Base-by-base conservation (phyloP, 2,888 invertebrate genomes). In the Tetanocera ferruginea region DNA sequence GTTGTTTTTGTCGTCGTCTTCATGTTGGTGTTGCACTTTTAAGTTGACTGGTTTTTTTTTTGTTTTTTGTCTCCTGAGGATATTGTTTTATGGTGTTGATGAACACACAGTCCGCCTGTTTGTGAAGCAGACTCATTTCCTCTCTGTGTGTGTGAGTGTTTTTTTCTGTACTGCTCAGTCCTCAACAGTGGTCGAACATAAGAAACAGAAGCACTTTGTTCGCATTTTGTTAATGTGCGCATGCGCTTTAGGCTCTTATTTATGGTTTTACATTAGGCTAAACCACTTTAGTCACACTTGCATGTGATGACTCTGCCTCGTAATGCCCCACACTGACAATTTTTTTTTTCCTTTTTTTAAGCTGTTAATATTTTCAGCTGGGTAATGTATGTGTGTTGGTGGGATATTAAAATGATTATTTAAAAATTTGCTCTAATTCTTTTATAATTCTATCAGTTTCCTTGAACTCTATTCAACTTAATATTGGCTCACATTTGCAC, bases 221-320 rank as follows among this genome's bases (percentile, higher is more conserved):
- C 82, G 82, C 83, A 86, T 85, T 87, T 85, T 83, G 85, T 85
- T 84, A 85, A 85, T 87, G 86, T 85, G 83, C 81, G 80, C 72
- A 75, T 81, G 82, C 79, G 78, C 78, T 71, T 57, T 75, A 37
- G 75, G 66, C 67, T 76, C 71, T 83, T 86, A 87, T 87, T 88
- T 87, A 87, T 87, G 86, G 84, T 83, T 86, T 87, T 86, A 86
- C 87, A 88, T 87, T 88, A 88, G 87, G 85, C 87, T 88, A 87
- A 88, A 87, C 88, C 87, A 86, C 86, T 86, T 88, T 87, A 86
- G 88, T 87, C 87, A 88, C 87, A 88, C 88, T 86, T 87, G 86
- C 84, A 85, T 81, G 80, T 80, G 78, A 73, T 76, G 78, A 78
- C 76, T 77, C 60, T 23, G 76, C 55, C 76, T 28, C 60, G 14